Percentiles rank a stretch among this genome's conserved stretches.
These are phyloP conservation scores for Timema cristinae DNA, from an alignment of 2,888 invertebrate genomes.

Conservation along the genomic window DNA sequence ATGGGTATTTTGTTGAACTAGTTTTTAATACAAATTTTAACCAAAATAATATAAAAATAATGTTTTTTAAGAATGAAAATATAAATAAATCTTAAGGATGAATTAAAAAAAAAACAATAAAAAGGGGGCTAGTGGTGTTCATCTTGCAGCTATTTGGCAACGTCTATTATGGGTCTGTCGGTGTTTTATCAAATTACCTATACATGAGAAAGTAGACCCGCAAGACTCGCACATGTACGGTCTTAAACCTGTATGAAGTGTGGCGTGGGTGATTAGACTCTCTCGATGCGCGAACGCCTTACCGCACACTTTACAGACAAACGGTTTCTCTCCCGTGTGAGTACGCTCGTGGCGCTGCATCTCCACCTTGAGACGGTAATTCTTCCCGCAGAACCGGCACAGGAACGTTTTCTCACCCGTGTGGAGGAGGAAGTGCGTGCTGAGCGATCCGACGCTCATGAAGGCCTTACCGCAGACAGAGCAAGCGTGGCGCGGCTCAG, in stretches of 20 bases:
- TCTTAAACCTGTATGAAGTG: constrained; percentile 47
- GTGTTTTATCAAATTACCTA: constrained; percentile 26
- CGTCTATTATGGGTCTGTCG: constrained; percentile 23
- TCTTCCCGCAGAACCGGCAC: constrained; percentile 43
- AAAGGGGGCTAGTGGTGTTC: not conserved
- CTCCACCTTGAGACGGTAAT: constrained; percentile 43
- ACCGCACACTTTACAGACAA: constrained; percentile 46
- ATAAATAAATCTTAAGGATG: too few species aligned
- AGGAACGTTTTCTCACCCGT: constrained; percentile 38
- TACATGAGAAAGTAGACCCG: constrained; percentile 47
- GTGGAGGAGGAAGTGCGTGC: constrained; percentile 41
- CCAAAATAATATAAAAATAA: too few species aligned
- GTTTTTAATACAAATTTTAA: too few species aligned
- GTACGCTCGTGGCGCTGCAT: constrained; percentile 44
- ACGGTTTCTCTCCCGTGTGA: constrained; percentile 51
- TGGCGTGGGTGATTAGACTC: constrained; percentile 48
- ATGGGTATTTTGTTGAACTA: too few species aligned
- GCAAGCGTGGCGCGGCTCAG: constrained; percentile 27
- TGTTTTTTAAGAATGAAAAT: too few species aligned
- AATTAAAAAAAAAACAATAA: too few species aligned
- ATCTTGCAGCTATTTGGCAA: constrained; percentile 16
- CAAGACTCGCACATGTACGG: constrained; percentile 50
- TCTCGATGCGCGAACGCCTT: constrained; percentile 48
- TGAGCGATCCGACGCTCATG: constrained; percentile 41
- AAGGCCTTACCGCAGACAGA: constrained; percentile 40